Conservation (phyloP, 2,113 vertebrate species). For the Chelonoidis abingdonii region DNA sequence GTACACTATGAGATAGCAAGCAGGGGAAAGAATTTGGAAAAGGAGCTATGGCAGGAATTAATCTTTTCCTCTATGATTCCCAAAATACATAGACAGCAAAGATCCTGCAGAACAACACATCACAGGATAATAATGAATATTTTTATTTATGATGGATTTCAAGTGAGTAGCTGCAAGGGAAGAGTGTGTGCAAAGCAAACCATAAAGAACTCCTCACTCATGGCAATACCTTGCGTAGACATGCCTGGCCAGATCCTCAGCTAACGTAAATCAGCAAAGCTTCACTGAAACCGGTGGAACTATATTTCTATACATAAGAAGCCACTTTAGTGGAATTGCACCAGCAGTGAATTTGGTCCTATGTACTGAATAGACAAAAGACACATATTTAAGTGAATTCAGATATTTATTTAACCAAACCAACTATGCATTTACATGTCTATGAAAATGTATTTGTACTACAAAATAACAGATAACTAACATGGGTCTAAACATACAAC, state of each 20-base stretch:
- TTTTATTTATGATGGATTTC: background rate
- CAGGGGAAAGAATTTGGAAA: background rate
- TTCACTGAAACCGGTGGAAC: background rate
- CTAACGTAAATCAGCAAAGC: background rate
- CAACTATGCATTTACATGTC: background rate
- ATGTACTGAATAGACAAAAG: rapidly evolving
- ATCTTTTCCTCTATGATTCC: background rate
- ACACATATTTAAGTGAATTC: background rate
- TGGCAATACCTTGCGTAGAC: background rate
- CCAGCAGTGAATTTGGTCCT: background rate
- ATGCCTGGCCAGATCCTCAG: background rate
- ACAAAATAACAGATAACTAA: background rate
- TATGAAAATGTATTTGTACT: background rate
- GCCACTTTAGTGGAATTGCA: background rate
- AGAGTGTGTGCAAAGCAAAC: background rate
- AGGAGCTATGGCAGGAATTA: background rate
- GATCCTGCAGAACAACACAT: background rate
- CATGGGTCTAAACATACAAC: background rate
- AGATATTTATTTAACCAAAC: background rate
- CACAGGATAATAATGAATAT: background rate
- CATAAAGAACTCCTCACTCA: background rate
- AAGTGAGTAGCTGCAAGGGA: background rate
- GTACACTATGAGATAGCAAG: background rate
- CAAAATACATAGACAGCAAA: background rate
- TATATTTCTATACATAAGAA: background rate